Evolutionary conservation across 2,888 invertebrate species (phyloP), one percentile per base, ranked within the genome.

Genomic region (Orchesella flavescens): DNA sequence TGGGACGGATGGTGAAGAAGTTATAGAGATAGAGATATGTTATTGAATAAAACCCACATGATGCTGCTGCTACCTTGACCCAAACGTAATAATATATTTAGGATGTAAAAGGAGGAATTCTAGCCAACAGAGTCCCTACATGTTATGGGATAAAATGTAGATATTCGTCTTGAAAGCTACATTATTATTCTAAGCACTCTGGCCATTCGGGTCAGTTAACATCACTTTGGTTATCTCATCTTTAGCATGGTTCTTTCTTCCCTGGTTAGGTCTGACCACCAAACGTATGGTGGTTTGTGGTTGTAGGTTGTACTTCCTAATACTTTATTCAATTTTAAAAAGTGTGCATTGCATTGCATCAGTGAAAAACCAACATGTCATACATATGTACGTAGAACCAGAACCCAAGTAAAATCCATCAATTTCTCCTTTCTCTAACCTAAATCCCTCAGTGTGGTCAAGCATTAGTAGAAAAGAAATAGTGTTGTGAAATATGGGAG

Each of bases 121-220:
- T 63, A 17, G 34, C 7, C n/a, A n/a, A n/a, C n/a, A 7, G 34
- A 34, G 3, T 34, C 34, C 34, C 34, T 34, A n/a, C n/a, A n/a
- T n/a, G 34, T 34, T 34, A 4, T 34, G 34, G 34, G 34, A 34
- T 2, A 34, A 34, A 34, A 74, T 81, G 81, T 81, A 75, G 76
- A 82, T 82, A 82, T 82, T 82, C 44, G 75, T 82, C 75, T 71
- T 82, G 82, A 82, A 76, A 76, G 82, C 55, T 71, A 19, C 75
- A 82, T 82, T 82, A 82, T 44, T 75, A 82, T 82, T 82, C 82
- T 65, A 75, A 57, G 57, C 82, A 82, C 75, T 65, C 76, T 19
- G 65, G 66, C 76, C 82, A 82, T 82, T 82, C 75, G 82, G 75
- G 75, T 82, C 82, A 82, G 75, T 82, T 82, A 82, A 71, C 82